Evolutionary conservation across 2,888 invertebrate species (phyloP).

Genomic region (Chesias legatella): DNA sequence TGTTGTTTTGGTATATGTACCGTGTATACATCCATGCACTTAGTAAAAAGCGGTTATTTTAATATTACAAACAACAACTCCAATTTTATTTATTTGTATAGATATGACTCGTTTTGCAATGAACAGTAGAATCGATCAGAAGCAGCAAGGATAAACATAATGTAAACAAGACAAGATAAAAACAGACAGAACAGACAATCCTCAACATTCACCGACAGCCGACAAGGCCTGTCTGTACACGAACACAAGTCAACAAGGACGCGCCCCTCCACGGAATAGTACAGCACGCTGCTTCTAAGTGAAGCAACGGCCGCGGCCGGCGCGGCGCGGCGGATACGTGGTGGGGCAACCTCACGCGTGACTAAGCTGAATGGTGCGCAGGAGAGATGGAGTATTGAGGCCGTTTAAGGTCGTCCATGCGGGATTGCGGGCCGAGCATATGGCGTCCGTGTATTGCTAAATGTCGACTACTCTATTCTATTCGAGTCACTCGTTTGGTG

Average conservation of each 20-base stretch:
- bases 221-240: slow-evolving; percentile 15
- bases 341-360: slow-evolving; percentile 49
- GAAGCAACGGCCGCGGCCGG: no score
- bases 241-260: slow-evolving; percentile 30
- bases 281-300: slow-evolving; percentile 23
- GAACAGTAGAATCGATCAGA: background rate
- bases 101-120: no score
- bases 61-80: no score
- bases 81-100: no score
- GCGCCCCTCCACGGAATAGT: slow-evolving; percentile 19
- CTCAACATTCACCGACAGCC: slow-evolving; percentile 15
- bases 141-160: background rate
- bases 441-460: slow-evolving; percentile 31
- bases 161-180: slow-evolving; percentile 7
- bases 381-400: slow-evolving; percentile 49
- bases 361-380: slow-evolving; percentile 49
- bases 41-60: no score
- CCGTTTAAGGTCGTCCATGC: slow-evolving; percentile 51
- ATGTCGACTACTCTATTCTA: no score
- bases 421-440: slow-evolving; percentile 36
- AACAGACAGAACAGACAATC: slow-evolving; percentile 6
- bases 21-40: no score
- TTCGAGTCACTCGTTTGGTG: no score
- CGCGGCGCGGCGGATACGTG: slow-evolving; percentile 41
- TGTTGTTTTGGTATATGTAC: no score